phyloP scores from a whole-genome alignment of 2,797 vertebrate species.

The Typhlichthys subterraneus region DNA sequence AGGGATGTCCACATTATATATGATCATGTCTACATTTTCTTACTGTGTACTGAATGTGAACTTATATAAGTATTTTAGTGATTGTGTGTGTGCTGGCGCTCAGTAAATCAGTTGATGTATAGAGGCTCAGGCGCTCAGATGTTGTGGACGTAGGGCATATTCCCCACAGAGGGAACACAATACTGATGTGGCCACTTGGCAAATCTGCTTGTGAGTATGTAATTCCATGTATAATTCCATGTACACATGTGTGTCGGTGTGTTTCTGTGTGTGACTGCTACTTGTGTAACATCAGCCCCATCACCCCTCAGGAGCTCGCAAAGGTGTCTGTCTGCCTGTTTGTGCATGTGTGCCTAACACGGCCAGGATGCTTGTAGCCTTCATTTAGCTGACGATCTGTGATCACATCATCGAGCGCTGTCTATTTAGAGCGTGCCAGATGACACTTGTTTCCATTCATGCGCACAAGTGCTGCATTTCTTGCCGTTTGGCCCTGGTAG shows the following conservation, averaged over 20 bases:
- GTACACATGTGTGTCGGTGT: constrained; percentile 6
- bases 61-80: background rate
- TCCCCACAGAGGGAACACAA: constrained; percentile 40
- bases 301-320: background rate
- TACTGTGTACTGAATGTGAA: background rate
- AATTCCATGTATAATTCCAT: background rate
- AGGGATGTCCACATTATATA: background rate
- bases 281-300: background rate
- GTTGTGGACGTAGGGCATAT: constrained; percentile 30
- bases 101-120: background rate
- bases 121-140: constrained; percentile 41
- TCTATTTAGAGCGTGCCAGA: constrained; percentile 17
- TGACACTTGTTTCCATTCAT: constrained; percentile 48
- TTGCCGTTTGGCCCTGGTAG: constrained; percentile 33
- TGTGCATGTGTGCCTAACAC: background rate
- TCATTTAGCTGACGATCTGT: background rate
- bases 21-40: background rate
- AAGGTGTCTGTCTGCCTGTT: background rate
- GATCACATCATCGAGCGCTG: constrained; percentile 19
- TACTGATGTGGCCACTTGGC: constrained; percentile 31
- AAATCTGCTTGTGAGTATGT: constrained; percentile 25
- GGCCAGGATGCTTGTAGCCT: constrained; percentile 1
- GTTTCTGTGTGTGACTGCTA: background rate
- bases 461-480: constrained; percentile 48
- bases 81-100: background rate